A percentile compares a stretch with the other conserved stretches of the same genome.
phyloP scores from a whole-genome alignment of 1,140 invertebrate species.

The Drosophila lowei region DNA sequence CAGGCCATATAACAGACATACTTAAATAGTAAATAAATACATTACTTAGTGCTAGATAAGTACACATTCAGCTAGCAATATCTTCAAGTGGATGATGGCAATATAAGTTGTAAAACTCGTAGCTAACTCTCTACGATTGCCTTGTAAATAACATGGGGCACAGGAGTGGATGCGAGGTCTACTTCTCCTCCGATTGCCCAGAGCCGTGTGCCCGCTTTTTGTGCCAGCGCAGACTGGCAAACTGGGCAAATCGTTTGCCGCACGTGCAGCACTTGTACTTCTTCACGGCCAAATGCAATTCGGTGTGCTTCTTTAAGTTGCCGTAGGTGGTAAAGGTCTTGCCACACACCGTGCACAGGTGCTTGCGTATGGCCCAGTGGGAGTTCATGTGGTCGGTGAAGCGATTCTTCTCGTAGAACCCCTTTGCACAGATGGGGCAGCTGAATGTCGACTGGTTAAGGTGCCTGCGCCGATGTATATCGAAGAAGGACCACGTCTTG shows the following conservation, averaged over 20 bases:
- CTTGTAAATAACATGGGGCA: conserved; percentile 35
- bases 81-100: conserved; percentile 23
- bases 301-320: conserved; percentile 75
- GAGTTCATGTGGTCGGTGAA: conserved; percentile 80
- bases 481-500: conserved; percentile 80
- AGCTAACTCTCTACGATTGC: conserved; percentile 33
- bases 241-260: conserved; percentile 72
- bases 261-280: conserved; percentile 75
- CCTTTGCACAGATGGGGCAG: conserved; percentile 75
- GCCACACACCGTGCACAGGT: conserved; percentile 74
- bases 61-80: conserved; percentile 18
- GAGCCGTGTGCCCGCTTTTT: conserved; percentile 49
- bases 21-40: conserved; percentile 43
- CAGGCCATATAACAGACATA: conserved; percentile 27
- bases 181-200: conserved; percentile 23
- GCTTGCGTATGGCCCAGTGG: conserved; percentile 77
- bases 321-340: conserved; percentile 77
- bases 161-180: conserved; percentile 3
- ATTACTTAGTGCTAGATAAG: conserved; percentile 53
- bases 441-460: conserved; percentile 79
- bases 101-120: not conserved
- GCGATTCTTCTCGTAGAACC: conserved; percentile 78
- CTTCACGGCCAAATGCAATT: conserved; percentile 71
- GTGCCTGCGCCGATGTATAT: conserved; percentile 73
- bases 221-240: conserved; percentile 77